A percentile compares a stretch with the other conserved stretches of the same genome.
phyloP scores from a whole-genome alignment of 2,113 vertebrate species.

The Tachycineta bicolor region DNA sequence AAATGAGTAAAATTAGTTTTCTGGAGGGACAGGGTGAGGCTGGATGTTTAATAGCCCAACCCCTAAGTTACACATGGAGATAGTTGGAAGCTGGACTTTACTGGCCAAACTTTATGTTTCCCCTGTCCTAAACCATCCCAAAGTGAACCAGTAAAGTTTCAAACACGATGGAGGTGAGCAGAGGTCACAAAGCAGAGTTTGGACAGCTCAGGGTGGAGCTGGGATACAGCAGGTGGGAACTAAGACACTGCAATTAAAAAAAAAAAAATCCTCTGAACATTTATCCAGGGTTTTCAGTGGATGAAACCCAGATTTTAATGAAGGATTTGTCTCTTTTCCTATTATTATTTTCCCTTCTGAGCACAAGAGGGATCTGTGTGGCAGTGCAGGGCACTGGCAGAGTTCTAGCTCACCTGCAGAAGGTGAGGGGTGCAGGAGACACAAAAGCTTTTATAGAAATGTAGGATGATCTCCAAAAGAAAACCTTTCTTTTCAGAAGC shows the following conservation, averaged over 20 bases:
- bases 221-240: background rate
- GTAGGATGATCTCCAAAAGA: background rate
- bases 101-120: background rate
- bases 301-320: background rate
- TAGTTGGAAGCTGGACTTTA: background rate
- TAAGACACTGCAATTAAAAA: background rate
- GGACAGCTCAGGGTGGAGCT: background rate
- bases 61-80: background rate
- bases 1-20: slow-evolving; percentile 60
- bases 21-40: slow-evolving; percentile 9
- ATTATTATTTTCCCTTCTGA: background rate
- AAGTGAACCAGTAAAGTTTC: background rate
- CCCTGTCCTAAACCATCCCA: background rate
- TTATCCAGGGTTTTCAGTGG: background rate
- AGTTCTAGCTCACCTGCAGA: background rate
- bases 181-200: background rate
- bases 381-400: background rate
- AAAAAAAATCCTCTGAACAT: background rate
- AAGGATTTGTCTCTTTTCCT: background rate
- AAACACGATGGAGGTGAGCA: fast-evolving
- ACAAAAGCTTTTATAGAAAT: background rate
- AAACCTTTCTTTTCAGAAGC: background rate
- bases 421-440: background rate
- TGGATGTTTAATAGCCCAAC: background rate
- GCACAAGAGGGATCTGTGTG: background rate